phyloP scores from a whole-genome alignment of 1,140 invertebrate species.

The Pseudachorutes palmiensis region DNA sequence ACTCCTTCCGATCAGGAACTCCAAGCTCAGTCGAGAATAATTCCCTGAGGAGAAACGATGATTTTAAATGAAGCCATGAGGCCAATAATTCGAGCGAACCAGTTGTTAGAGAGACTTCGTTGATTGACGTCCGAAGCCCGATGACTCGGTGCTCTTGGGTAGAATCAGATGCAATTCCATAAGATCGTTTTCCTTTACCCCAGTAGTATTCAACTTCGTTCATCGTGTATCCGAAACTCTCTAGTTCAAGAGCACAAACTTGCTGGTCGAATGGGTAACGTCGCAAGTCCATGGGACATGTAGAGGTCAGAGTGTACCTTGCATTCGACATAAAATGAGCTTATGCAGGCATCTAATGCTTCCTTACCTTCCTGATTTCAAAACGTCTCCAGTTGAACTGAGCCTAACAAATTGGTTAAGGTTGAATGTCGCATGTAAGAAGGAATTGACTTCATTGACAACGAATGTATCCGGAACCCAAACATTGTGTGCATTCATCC shows the following conservation, averaged over 20 bases:
- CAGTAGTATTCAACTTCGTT: neutral
- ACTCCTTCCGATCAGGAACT: neutral
- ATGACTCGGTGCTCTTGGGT: neutral
- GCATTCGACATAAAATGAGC: slow-evolving; percentile 41
- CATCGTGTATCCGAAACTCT: slow-evolving; percentile 53
- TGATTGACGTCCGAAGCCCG: neutral
- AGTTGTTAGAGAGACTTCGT: neutral
- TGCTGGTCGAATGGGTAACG: slow-evolving; percentile 96
- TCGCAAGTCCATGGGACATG: slow-evolving; percentile 93
- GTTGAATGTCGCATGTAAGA: slow-evolving; percentile 93
- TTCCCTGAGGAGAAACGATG: neutral
- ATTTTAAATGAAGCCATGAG: neutral
- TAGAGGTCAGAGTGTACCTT: slow-evolving; percentile 91
- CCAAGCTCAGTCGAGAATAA: neutral
- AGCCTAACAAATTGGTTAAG: slow-evolving; percentile 60
- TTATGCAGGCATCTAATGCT: neutral
- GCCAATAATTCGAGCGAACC: neutral
- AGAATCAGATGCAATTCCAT: neutral
- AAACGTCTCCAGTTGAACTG: slow-evolving; percentile 84
- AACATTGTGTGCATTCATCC: slow-evolving; percentile 91
- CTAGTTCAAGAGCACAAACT: slow-evolving; percentile 91
- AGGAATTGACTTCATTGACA: slow-evolving; percentile 95
- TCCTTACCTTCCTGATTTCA: slow-evolving; percentile 81
- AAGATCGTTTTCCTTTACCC: neutral
- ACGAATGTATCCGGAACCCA: slow-evolving; percentile 98